Evolutionary conservation across 1,140 invertebrate species (phyloP).

Genomic region (Bombus consobrinus): DNA sequence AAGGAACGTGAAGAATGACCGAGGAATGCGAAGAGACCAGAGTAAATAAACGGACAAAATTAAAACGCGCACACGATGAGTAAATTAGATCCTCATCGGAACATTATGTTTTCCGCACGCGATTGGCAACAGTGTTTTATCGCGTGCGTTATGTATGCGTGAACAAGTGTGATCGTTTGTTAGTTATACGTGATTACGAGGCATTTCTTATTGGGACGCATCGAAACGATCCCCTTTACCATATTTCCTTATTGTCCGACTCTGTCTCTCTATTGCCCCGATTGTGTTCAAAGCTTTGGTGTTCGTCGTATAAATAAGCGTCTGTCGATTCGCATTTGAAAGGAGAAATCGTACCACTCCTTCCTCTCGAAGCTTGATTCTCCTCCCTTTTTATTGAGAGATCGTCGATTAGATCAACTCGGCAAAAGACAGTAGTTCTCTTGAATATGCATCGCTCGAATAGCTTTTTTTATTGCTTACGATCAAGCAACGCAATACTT

Average conservation of each 20-base stretch:
- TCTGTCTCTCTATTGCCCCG: conserved; percentile 71
- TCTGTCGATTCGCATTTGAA: conserved; percentile 39
- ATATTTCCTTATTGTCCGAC: conserved; percentile 43
- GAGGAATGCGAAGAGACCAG: background rate
- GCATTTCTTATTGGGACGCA: conserved; percentile 40
- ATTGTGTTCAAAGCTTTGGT: conserved; percentile 79
- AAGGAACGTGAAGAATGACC: background rate
- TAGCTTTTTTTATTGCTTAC: conserved; percentile 14
- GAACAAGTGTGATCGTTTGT: conserved; percentile 35
- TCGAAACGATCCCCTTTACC: conserved; percentile 23
- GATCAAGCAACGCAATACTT: background rate
- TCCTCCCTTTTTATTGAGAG: background rate
- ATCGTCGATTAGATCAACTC: background rate
- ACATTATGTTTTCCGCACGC: conserved; percentile 3
- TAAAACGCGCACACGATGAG: conserved; percentile 20
- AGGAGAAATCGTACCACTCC: background rate
- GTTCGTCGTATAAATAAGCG: conserved; percentile 56
- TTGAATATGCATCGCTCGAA: background rate
- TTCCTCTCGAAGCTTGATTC: conserved; percentile 42
- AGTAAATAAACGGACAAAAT: conserved; percentile 23
- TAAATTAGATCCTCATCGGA: conserved; percentile 20
- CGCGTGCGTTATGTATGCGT: conserved; percentile 30
- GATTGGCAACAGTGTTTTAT: background rate
- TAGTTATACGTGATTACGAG: conserved; percentile 33
- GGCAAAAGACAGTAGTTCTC: background rate